Percentiles rank a stretch among this genome's conserved stretches.
phyloP scores from a whole-genome alignment of 2,888 invertebrate species.

The Drosophila formosana region DNA sequence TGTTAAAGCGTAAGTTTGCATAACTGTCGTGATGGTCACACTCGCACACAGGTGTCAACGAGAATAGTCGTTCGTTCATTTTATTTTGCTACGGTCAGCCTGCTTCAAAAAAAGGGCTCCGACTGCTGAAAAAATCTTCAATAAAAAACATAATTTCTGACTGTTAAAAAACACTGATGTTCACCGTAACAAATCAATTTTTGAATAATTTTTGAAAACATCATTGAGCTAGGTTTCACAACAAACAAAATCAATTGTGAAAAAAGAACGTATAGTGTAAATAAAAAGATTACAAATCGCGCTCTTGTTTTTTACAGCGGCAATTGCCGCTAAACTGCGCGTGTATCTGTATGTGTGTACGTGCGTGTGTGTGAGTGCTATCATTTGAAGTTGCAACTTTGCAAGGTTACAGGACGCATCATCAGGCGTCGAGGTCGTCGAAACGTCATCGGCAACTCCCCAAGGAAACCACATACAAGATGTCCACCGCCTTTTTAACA shows the following conservation, averaged over 20 bases:
- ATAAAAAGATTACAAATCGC: slow-evolving; percentile 24
- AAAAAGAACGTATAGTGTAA: slow-evolving; percentile 8
- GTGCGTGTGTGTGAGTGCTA: slow-evolving; percentile 7
- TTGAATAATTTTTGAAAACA: background rate
- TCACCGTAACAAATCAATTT: background rate
- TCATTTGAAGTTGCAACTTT: slow-evolving; percentile 7
- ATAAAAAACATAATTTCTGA: background rate
- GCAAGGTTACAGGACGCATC: slow-evolving; percentile 24
- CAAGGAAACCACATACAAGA: slow-evolving; percentile 76
- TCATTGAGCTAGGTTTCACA: slow-evolving; percentile 12
- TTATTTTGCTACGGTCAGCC: background rate
- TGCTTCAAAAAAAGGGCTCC: slow-evolving; percentile 1
- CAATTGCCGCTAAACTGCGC: slow-evolving; percentile 30
- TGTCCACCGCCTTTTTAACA: slow-evolving; percentile 93
- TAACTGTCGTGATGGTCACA: background rate
- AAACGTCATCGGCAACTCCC: slow-evolving; percentile 38
- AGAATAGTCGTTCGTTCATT: slow-evolving; percentile 2
- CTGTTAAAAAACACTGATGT: background rate
- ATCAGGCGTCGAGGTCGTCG: slow-evolving; percentile 11
- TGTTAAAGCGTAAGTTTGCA: background rate
- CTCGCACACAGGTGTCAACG: background rate
- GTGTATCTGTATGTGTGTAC: slow-evolving; percentile 4
- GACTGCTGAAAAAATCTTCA: background rate
- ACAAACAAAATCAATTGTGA: background rate
- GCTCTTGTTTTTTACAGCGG: slow-evolving; percentile 14